phyloP scores from a whole-genome alignment of 2,888 invertebrate species.

The Pomacea canaliculata region DNA sequence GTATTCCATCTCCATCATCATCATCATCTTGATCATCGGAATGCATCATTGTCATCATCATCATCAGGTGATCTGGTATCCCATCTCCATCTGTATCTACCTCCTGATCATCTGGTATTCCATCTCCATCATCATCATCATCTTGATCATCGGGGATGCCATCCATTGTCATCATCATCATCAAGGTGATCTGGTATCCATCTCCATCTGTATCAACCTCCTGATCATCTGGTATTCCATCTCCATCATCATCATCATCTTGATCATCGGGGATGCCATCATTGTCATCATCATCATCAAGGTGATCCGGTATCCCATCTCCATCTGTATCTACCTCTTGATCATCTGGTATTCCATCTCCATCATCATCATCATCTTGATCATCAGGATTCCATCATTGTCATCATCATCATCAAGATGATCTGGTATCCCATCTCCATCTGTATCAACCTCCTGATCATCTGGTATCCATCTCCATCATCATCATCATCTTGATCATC shows the following conservation, averaged over 20 bases:
- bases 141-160: conserved; percentile 59
- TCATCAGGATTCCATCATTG: conserved; percentile 56
- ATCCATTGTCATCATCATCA: conserved; percentile 49
- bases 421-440: conserved; percentile 47
- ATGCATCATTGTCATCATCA: conserved; percentile 54
- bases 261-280: conserved; percentile 55
- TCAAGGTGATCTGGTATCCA: conserved; percentile 46
- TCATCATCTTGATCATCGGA: conserved; percentile 58
- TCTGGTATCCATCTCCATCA: conserved; percentile 60
- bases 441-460: conserved; percentile 50
- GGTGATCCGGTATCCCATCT: conserved; percentile 41
- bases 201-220: conserved; percentile 38
- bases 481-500: conserved; percentile 52
- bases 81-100: conserved; percentile 52
- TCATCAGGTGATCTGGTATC: conserved; percentile 39
- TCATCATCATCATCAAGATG: conserved; percentile 40
- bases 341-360: conserved; percentile 55
- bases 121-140: conserved; percentile 59
- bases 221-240: conserved; percentile 55
- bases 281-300: conserved; percentile 43
- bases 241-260: conserved; percentile 45
- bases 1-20: conserved; percentile 53
- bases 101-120: conserved; percentile 52
- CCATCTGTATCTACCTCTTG: conserved; percentile 53
- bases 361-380: conserved; percentile 58